Evolutionary conservation across 2,888 invertebrate species (phyloP).

Genomic region (Diplazon laetatorius): DNA sequence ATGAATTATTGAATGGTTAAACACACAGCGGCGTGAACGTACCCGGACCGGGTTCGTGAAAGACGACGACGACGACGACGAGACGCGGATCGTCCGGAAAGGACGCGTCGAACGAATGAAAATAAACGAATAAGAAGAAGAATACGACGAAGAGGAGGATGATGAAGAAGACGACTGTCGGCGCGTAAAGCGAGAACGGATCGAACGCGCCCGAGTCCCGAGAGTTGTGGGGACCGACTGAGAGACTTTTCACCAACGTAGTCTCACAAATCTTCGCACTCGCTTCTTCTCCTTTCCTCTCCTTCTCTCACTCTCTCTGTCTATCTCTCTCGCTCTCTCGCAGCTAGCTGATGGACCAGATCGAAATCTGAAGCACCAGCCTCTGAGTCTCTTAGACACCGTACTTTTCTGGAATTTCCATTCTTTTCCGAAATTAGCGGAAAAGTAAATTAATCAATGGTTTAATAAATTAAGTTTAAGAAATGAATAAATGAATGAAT

Average conservation of each 20-base stretch:
- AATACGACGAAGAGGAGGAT: conserved; percentile 20
- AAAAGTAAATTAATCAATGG: too few species aligned
- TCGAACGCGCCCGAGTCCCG: conserved; percentile 39
- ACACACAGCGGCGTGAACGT: conserved; percentile 75
- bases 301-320: neutral
- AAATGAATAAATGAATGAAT: too few species aligned
- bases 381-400: too few species aligned
- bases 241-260: too few species aligned
- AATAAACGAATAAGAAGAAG: conserved; percentile 17
- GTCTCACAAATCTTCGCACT: neutral
- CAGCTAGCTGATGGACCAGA: too few species aligned
- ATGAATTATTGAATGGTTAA: conserved; percentile 80
- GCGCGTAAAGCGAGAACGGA: conserved; percentile 35
- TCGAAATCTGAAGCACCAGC: too few species aligned
- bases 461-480: too few species aligned
- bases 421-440: too few species aligned
- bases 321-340: too few species aligned
- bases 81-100: too few species aligned
- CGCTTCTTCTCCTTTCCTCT: conserved; percentile 1
- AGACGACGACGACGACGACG: conserved; percentile 56
- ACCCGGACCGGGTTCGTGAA: conserved; percentile 36
- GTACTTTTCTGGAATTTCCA: too few species aligned
- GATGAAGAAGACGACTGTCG: conserved; percentile 10
- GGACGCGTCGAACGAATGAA: neutral
- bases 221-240: too few species aligned